Base-by-base conservation (phyloP, 2,797 vertebrate species). In the Chloroceryle inda region DNA sequence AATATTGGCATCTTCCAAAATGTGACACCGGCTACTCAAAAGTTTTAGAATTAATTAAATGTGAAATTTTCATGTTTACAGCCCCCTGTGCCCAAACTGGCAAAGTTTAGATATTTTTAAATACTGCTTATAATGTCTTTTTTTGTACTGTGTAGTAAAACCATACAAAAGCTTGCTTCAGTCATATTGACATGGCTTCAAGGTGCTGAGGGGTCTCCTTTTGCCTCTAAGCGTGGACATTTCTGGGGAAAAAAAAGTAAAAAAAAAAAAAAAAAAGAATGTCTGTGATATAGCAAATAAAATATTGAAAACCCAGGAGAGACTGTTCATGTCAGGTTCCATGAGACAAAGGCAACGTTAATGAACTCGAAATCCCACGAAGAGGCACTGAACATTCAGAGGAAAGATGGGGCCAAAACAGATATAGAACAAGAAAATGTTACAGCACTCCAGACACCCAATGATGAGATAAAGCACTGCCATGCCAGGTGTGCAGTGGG, bases 201-300 rank as follows among this genome's bases (percentile, higher is more conserved):
- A 49, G 45, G 44, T 1, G 2, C 23, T 19, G 37, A 53, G n/a
- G 5, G 29, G 26, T 42, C 15, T 88, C 22, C 29, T 71, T 66
- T 68, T 3, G 3, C 76, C 35, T 83, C 7, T 29, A 52, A 74
- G 24, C 17, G 52, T 9, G 4, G 14, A 31, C 11, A 15, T 44
- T 71, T 9, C 14, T 6, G 16, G 27, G 9, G 3, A 2, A 8
- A 3, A 8, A 26, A 0, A 6, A 14, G 8, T 3, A 18, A 3
- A 5, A 27, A 14, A 12, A 20, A 29, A 9, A 5, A 5, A 21
- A 8, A 4, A 35, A 16, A 11, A 27, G 11, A 16, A 8, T 26
- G 5, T 11, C 0, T 3, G 20, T 3, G 8, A 26, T 50, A 77
- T 9, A 40, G 2, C 20, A 53, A 53, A 12, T 15, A 55, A 76